Percentiles rank a stretch among this genome's conserved stretches.
Evolutionary conservation across 2,888 invertebrate species (phyloP).

Genomic region (Mythimna impura): DNA sequence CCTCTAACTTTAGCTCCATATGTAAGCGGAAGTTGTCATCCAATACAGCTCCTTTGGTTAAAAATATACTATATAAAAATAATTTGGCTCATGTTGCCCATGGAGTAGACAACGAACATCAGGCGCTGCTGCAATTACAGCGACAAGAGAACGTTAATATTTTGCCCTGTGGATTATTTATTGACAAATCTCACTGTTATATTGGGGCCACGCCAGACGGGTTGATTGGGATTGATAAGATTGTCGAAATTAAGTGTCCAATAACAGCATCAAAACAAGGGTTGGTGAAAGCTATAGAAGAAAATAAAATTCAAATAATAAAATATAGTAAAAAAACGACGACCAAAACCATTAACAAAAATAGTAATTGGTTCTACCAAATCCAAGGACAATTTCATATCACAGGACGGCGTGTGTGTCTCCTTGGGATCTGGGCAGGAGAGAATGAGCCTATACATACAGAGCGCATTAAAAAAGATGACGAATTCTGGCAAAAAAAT

Average conservation of each 20-base stretch:
- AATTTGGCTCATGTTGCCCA: conserved; percentile 42
- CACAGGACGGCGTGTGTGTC: conserved; percentile 1
- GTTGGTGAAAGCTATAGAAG: neutral
- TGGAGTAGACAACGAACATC: neutral
- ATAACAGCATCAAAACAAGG: conserved; percentile 12
- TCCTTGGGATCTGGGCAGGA: conserved; percentile 9
- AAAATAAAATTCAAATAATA: too few species aligned
- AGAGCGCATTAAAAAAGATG: conserved; percentile 12
- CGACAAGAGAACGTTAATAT: neutral
- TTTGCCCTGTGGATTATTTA: too few species aligned
- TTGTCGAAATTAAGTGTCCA: neutral
- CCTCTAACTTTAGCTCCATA: conserved; percentile 54
- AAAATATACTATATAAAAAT: conserved; percentile 53
- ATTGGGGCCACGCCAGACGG: too few species aligned
- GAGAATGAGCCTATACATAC: conserved; percentile 10
- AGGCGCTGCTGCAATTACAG: conserved; percentile 14
- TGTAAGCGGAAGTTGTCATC: conserved; percentile 35
- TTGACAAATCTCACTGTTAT: too few species aligned
- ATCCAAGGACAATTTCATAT: conserved; percentile 9
- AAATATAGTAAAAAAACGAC: neutral
- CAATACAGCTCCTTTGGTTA: conserved; percentile 45
- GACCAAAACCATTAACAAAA: neutral
- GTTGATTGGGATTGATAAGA: neutral
- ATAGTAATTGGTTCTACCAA: conserved; percentile 8
- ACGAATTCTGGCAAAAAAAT: conserved; percentile 10